A percentile compares a stretch with the other conserved stretches of the same genome.
Conservation (phyloP, 1,140 invertebrate species). For the Hylyphantes graminicola region DNA sequence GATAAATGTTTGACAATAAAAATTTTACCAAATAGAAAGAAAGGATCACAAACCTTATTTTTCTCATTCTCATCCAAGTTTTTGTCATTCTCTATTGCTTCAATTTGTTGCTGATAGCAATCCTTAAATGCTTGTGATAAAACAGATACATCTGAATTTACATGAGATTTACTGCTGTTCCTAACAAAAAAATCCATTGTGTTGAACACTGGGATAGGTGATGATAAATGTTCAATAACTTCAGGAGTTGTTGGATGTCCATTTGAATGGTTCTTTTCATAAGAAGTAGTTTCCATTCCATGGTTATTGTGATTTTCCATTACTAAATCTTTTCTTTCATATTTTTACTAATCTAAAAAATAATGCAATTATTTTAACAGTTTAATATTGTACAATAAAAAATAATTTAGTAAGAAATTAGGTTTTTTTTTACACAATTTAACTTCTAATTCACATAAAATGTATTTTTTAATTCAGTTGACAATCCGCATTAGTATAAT, state of each 20-base stretch:
- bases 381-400: too few species aligned
- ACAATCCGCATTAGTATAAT: too few species aligned
- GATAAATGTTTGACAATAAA: neutral
- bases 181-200: too few species aligned
- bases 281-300: neutral
- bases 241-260: neutral
- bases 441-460: too few species aligned
- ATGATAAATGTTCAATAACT: too few species aligned
- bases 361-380: too few species aligned
- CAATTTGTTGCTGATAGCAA: constrained; percentile 32
- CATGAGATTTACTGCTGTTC: neutral
- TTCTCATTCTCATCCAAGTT: constrained; percentile 18
- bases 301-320: constrained; percentile 4
- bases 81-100: constrained; percentile 26
- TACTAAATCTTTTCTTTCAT: neutral
- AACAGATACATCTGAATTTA: constrained; percentile 16
- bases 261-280: constrained; percentile 17
- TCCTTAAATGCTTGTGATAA: constrained; percentile 24
- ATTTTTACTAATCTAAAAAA: too few species aligned
- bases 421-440: too few species aligned
- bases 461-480: too few species aligned
- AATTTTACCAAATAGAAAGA: neutral
- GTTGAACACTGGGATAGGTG: too few species aligned
- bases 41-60: constrained; percentile 10
- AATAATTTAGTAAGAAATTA: too few species aligned